Percentiles rank a stretch among this genome's conserved stretches.
Conservation (phyloP, 1,140 invertebrate species). For the Hycleus phaleratus region DNA sequence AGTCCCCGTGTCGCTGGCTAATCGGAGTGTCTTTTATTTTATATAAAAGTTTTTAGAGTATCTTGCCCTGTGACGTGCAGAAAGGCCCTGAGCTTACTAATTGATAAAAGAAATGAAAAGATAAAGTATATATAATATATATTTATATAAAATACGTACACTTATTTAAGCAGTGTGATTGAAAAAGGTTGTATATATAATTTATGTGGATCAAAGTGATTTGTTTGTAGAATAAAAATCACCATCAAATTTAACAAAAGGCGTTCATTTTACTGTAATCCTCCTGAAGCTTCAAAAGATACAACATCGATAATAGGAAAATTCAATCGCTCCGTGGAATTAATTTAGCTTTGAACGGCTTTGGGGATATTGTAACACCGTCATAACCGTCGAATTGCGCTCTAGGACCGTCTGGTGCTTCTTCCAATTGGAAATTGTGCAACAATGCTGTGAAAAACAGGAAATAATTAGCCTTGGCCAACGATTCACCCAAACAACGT, state of each 20-base stretch:
- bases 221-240: slow-evolving; percentile 40
- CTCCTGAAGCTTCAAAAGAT: no score
- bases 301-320: no score
- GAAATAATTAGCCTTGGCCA: slow-evolving; percentile 49
- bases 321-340: slow-evolving; percentile 16
- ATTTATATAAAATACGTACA: slow-evolving; percentile 36
- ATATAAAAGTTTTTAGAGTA: slow-evolving; percentile 19
- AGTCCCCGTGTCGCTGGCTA: slow-evolving; percentile 17
- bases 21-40: slow-evolving; percentile 16
- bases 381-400: slow-evolving; percentile 34
- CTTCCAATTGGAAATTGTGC: slow-evolving; percentile 43
- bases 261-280: not conserved
- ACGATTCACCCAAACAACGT: slow-evolving; percentile 53
- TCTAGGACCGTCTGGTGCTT: slow-evolving; percentile 37
- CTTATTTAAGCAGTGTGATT: slow-evolving; percentile 40
- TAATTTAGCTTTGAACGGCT: slow-evolving; percentile 29
- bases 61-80: slow-evolving; percentile 30
- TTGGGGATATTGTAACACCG: slow-evolving; percentile 48
- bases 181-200: slow-evolving; percentile 40
- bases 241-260: slow-evolving; percentile 24
- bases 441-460: slow-evolving; percentile 46
- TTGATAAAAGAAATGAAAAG: slow-evolving; percentile 26
- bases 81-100: slow-evolving; percentile 37
- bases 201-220: slow-evolving; percentile 41
- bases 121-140: slow-evolving; percentile 27